Evolutionary conservation across 2,888 invertebrate genomes (phyloP), one percentile per base, ranked within the genome.

Genomic region (Ennomos fuscantarius): DNA sequence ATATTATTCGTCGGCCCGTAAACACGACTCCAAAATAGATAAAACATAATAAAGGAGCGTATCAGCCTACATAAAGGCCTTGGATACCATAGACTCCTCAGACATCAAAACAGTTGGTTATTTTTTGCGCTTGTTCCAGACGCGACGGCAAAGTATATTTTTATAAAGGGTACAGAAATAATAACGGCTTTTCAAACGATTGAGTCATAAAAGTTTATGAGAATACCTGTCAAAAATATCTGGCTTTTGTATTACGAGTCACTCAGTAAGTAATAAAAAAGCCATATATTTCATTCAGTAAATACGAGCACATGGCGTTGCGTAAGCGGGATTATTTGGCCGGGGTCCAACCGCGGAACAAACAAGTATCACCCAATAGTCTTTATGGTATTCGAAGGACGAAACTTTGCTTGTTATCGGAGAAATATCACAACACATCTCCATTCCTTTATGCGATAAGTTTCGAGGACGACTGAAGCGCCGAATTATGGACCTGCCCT

Each of bases 351-450:
- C 69, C 59, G 61, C 70, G 66, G 65, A 59, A 66, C 73, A 75
- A 81, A 74, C 69, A 80, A 70, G 63, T 66, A 69, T 62, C 70
- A 64, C 69, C 64, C 69, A 63, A 65, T 66, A 71, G 72, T 71
- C 72, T 79, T 78, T 80, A 79, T 69, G 76, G 72, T 70, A 73
- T 65, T 60, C 71, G 68, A 77, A 80, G 81, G 79, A 75, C 74
- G 67, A 82, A 89, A 89, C 79, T 89, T 89, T 76, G 82, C 89
- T 89, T 87, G 89, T 90, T 89, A 90, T 86, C 84, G 76, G 72
- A 77, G 76, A 87, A 86, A 89, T 87, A 88, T 87, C 86, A 87
- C 80, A 86, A 87, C 84, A 87, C 81, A 86, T 82, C 78, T 81
- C 74, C 70, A 73, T 66, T 73, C 78, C 75, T 87, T 89, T 87